A percentile compares a stretch with the other conserved stretches of the same genome.
These are phyloP conservation scores for Andrena hattorfiana DNA, from an alignment of 2,888 invertebrate genomes.

Conservation along the genomic window DNA sequence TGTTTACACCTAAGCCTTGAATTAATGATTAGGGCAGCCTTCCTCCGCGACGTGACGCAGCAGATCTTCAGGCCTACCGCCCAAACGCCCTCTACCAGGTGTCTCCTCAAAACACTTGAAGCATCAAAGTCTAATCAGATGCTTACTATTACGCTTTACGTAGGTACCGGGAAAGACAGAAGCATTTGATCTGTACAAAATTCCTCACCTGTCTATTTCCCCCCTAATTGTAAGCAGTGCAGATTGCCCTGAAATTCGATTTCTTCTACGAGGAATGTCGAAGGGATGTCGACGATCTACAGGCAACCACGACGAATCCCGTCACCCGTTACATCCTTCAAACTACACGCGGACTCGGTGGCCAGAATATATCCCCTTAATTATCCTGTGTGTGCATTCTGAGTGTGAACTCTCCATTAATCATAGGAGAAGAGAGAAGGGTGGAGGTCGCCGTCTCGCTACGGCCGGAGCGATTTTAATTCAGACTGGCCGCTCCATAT, in stretches of 20 bases:
- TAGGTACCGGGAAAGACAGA: not conserved
- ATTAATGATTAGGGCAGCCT: slow-evolving; percentile 83
- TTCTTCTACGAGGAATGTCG: not conserved
- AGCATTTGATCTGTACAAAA: not conserved
- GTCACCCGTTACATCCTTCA: slow-evolving; percentile 83
- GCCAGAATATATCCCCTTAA: slow-evolving; percentile 85
- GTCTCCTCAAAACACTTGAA: slow-evolving; percentile 39
- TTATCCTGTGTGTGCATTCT: slow-evolving; percentile 85
- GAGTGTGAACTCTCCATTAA: slow-evolving; percentile 85
- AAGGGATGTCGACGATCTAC: not conserved
- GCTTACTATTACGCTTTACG: not conserved
- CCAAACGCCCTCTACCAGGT: slow-evolving; percentile 74
- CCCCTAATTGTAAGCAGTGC: not conserved
- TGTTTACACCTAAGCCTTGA: slow-evolving; percentile 84
- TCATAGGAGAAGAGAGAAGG: slow-evolving; percentile 83
- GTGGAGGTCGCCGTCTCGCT: slow-evolving; percentile 76
- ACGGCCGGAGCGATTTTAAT: slow-evolving; percentile 83
- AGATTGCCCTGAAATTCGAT: too few relatives aligned
- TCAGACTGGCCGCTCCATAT: slow-evolving; percentile 84
- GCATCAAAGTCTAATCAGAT: not conserved
- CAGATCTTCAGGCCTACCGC: slow-evolving; percentile 81
- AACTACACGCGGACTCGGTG: slow-evolving; percentile 82
- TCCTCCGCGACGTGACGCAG: slow-evolving; percentile 79
- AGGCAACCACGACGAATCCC: slow-evolving; percentile 51
- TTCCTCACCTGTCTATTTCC: not conserved